Evolutionary conservation across 2,888 invertebrate genomes (phyloP).

Genomic region (Drosophila mulleri): DNA sequence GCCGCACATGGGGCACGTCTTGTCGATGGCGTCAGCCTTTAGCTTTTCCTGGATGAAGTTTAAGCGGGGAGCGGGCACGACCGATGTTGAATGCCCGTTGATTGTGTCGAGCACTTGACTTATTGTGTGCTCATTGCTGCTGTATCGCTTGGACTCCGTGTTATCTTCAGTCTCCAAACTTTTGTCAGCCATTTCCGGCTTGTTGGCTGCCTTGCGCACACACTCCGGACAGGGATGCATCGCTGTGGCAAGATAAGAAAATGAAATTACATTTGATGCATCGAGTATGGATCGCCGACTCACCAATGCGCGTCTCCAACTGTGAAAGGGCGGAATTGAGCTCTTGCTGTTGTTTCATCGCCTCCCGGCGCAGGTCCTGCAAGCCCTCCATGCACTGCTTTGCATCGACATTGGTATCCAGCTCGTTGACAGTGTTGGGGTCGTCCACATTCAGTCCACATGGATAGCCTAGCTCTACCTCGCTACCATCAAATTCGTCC

Average conservation of each 20-base stretch:
- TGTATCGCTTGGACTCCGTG: conserved; percentile 54
- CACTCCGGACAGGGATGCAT: conserved; percentile 81
- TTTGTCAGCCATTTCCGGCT: conserved; percentile 85
- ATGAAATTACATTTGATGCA: background rate
- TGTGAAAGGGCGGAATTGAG: conserved; percentile 85
- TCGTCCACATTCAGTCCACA: conserved; percentile 77
- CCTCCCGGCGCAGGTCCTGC: conserved; percentile 87
- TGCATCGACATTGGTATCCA: conserved; percentile 88
- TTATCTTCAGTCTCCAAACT: conserved; percentile 83
- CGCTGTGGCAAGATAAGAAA: conserved; percentile 48
- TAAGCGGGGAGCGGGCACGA: conserved; percentile 68
- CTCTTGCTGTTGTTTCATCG: conserved; percentile 88
- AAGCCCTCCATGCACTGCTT: conserved; percentile 88
- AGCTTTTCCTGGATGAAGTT: conserved; percentile 82
- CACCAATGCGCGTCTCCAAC: conserved; percentile 85
- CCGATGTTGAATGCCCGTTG: conserved; percentile 35
- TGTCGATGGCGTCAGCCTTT: conserved; percentile 83
- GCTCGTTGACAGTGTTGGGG: conserved; percentile 83
- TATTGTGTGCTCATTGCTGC: conserved; percentile 29
- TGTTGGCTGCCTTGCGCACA: conserved; percentile 72
- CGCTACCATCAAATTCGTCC: conserved; percentile 64
- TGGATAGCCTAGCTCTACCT: conserved; percentile 78
- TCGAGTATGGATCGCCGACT: background rate
- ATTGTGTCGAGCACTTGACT: conserved; percentile 17
- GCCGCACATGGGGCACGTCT: conserved; percentile 92